Percentiles rank a stretch among this genome's conserved stretches.
Conservation (phyloP, 2,113 vertebrate species). For the Embiotoca jacksoni region DNA sequence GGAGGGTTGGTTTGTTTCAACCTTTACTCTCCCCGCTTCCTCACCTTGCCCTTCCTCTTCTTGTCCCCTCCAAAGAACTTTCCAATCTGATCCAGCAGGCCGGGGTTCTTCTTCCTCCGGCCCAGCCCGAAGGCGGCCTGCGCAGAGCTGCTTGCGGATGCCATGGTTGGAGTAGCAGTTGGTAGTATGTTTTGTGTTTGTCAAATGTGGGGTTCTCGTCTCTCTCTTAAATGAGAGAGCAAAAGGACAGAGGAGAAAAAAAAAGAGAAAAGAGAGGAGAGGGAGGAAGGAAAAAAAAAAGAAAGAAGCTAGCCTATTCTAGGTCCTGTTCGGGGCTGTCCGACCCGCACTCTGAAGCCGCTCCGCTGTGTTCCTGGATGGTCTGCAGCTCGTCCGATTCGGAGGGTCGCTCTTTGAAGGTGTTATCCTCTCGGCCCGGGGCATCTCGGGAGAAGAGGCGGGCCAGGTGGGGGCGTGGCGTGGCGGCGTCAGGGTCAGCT, state of each 20-base stretch:
- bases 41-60: slow-evolving; percentile 98
- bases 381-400: slow-evolving; percentile 99
- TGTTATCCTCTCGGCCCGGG: slow-evolving; percentile 98
- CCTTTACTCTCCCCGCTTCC: slow-evolving; percentile 76
- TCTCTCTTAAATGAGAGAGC: slow-evolving; percentile 71
- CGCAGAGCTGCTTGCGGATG: slow-evolving; percentile 93
- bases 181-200: slow-evolving; percentile 65
- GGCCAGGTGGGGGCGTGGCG: slow-evolving; percentile 95
- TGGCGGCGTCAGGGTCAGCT: slow-evolving; percentile 87
- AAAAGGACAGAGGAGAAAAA: slow-evolving; percentile 46
- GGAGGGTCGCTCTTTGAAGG: slow-evolving; percentile 99
- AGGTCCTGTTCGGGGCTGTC: slow-evolving; percentile 91
- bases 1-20: slow-evolving; percentile 17
- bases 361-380: slow-evolving; percentile 94
- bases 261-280: slow-evolving; percentile 48
- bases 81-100: slow-evolving; percentile 95
- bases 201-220: slow-evolving; percentile 64
- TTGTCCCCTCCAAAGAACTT: slow-evolving; percentile 97
- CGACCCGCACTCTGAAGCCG: slow-evolving; percentile 87
- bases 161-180: slow-evolving; percentile 87
- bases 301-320: slow-evolving; percentile 77
- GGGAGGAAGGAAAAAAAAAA: slow-evolving; percentile 51
- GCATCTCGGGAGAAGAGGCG: slow-evolving; percentile 99
- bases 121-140: slow-evolving; percentile 88
- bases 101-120: slow-evolving; percentile 91